Conservation (phyloP, 2,113 vertebrate genomes). For the Paratilapia polleni region DNA sequence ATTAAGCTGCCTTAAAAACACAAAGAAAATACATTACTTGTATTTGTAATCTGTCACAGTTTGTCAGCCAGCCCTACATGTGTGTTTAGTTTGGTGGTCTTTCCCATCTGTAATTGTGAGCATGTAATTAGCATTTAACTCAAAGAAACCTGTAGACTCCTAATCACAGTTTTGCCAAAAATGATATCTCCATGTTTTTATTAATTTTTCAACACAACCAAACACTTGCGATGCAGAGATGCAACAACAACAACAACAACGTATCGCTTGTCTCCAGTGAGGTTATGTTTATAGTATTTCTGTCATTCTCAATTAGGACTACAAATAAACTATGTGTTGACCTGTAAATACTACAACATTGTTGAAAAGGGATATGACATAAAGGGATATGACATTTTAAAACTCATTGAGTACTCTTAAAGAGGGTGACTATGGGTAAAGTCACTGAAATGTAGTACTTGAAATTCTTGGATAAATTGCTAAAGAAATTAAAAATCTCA, state of each 20-base stretch:
- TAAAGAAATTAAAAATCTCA: slow-evolving; percentile 33
- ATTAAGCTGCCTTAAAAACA: not conserved
- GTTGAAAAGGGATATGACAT: too few relatives aligned
- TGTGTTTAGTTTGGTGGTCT: not conserved
- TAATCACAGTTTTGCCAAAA: not conserved
- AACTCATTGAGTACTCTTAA: slow-evolving; percentile 6
- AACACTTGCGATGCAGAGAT: slow-evolving; percentile 24
- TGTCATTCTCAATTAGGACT: slow-evolving; percentile 9
- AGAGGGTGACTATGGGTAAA: not conserved
- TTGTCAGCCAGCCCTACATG: not conserved
- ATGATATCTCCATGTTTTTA: slow-evolving; percentile 34
- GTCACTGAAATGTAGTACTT: slow-evolving; percentile 58
- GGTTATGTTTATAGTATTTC: not conserved
- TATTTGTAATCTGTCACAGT: not conserved
- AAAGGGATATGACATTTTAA: slow-evolving; percentile 5
- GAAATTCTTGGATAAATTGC: slow-evolving; percentile 51
- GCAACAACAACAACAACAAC: slow-evolving; percentile 19
- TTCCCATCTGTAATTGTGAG: not conserved
- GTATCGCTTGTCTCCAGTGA: slow-evolving; percentile 11
- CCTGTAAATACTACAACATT: slow-evolving; percentile 9
- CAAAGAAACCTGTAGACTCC: not conserved
- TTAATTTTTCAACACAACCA: slow-evolving; percentile 37
- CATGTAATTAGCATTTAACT: not conserved
- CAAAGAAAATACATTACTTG: not conserved
- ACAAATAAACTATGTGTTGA: slow-evolving; percentile 32